Base-by-base conservation (phyloP, 2,888 invertebrate genomes). In the Pseudoips prasinana region DNA sequence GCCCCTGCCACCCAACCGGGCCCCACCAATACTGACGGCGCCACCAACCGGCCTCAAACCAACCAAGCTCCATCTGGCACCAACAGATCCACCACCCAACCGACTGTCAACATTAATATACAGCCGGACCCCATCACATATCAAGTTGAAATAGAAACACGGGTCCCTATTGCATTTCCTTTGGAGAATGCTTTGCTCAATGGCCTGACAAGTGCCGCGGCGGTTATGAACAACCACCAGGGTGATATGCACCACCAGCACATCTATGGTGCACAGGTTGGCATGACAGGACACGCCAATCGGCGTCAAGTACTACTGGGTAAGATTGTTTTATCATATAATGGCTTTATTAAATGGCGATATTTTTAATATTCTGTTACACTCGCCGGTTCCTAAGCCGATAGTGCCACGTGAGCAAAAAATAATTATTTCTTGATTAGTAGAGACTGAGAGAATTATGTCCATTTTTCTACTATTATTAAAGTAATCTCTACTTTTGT, bases 121-220 rank as follows among this genome's bases (percentile, higher is more conserved):
- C 67, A 64, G 35, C 65, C 74, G 33, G 69, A 71, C 20, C 73
- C 77, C 1, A 46, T 70, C 31, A 70, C 68, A 0, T 78, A 75
- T 39, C 79, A 80, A 64, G 68, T 81, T 40, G 82, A 80, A 46
- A 77, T 82, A 44, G 81, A 76, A 37, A 71, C 77, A 18, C 62
- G 74, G 48, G 70, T 79, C 36, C 78, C 80, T 3, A 64, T 79
- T 10, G 69, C 77, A 22, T 57, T 75, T 29, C 73, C 75, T 14
- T 46, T 78, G 19, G 78, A 75, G 33, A 71, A 61, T 34, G 58
- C 64, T 22, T 38, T 74, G 29, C 39, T 72, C 9, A 66, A 58
- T 46, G 72, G 63, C 26, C 30, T 71, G 38, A 52, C 58, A 0
- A 58, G 57, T 22, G 46, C 35, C 4, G 46, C 55, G 1, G 56